Conservation (phyloP, 2,888 invertebrate species). For the Allophyes oxyacanthae region DNA sequence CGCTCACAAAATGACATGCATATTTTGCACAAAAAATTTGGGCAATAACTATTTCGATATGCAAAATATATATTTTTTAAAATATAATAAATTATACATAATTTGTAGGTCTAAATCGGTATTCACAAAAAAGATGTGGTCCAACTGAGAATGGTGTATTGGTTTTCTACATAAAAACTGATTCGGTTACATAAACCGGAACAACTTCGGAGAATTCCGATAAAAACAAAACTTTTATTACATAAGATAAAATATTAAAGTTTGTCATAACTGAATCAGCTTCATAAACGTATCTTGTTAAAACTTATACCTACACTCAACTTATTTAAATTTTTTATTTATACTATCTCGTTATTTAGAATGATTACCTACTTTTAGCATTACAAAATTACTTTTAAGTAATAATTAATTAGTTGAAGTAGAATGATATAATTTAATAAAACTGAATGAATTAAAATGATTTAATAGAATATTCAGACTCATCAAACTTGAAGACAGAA, state of each 20-base stretch:
- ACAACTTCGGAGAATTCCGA: constrained; percentile 24
- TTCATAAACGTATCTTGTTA: constrained; percentile 10
- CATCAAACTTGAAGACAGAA: too few relatives aligned
- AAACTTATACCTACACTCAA: not conserved
- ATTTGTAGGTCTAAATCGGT: too few relatives aligned
- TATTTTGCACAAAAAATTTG: not conserved
- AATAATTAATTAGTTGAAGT: too few relatives aligned
- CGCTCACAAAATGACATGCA: not conserved
- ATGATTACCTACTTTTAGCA: not conserved
- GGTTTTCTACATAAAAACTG: constrained; percentile 16
- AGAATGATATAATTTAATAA: too few relatives aligned
- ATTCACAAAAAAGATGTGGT: constrained; percentile 6
- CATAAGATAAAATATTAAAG: constrained; percentile 35
- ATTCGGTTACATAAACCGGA: constrained; percentile 47
- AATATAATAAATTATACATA: too few relatives aligned
- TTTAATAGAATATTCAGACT: too few relatives aligned
- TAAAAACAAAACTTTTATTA: constrained; percentile 39
- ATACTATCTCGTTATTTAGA: constrained; percentile 2
- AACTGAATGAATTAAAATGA: too few relatives aligned
- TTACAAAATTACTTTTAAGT: too few relatives aligned
- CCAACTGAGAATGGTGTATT: constrained; percentile 8
- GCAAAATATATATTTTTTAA: not conserved
- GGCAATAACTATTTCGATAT: not conserved
- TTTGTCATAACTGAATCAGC: constrained; percentile 22
- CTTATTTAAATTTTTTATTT: constrained; percentile 1